A percentile compares a stretch with the other conserved stretches of the same genome.
Evolutionary conservation across 2,888 invertebrate genomes (phyloP).

Genomic region (Neoscelio sp.): DNA sequence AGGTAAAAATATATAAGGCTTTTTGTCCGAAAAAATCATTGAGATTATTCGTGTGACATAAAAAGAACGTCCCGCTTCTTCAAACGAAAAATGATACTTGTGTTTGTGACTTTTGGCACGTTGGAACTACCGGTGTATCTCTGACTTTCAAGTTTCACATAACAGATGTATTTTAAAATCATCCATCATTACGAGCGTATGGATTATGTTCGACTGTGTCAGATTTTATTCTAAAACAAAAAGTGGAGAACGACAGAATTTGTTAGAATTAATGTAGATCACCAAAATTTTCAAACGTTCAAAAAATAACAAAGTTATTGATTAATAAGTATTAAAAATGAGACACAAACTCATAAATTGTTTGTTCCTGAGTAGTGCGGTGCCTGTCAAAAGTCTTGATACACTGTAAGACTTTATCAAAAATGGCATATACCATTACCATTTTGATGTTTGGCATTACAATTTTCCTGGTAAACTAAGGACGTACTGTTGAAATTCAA

Average conservation of each 20-base stretch:
- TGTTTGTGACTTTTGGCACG: constrained; percentile 17
- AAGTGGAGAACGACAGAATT: not conserved
- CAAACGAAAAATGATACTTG: not conserved
- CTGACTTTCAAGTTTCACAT: constrained; percentile 11
- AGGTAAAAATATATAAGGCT: no score
- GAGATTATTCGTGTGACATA: not conserved
- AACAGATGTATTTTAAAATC: constrained; percentile 18
- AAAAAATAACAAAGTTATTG: no score
- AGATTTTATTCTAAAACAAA: not conserved
- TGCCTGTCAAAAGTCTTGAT: no score
- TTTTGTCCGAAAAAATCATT: not conserved
- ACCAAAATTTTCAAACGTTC: no score
- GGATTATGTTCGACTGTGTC: not conserved
- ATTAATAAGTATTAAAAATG: no score
- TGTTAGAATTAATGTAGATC: not conserved
- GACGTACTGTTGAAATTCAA: no score
- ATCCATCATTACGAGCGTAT: constrained; percentile 7
- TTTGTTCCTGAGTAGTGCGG: no score
- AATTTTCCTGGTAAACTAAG: no score
- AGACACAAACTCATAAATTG: no score
- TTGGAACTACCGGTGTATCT: not conserved
- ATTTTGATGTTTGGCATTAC: no score
- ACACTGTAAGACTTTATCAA: no score
- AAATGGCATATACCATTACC: no score
- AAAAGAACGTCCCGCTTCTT: not conserved